Base-by-base conservation (phyloP, 2,888 invertebrate species). In the Agonopterix heracliana region DNA sequence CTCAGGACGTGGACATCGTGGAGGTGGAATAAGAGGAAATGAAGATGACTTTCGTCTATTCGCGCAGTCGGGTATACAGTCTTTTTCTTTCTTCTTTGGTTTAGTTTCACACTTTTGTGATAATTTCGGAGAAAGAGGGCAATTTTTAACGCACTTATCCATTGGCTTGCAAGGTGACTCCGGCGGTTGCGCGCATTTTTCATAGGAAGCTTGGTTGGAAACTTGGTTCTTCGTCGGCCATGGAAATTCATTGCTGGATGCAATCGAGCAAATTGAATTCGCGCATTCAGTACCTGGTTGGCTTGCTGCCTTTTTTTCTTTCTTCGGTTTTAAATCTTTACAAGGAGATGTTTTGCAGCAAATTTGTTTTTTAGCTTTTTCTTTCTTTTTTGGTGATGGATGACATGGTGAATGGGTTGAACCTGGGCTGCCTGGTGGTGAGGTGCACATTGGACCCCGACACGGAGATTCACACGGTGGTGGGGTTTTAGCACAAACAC, bases 121-220 rank as follows among this genome's bases (percentile, higher is more conserved):
- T 9, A 1, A 12, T 12, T 12, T 41, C 9, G 41, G 4, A 11
- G 41, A 11, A 7, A 41, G 11, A 12, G 41, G 41, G 12, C 41
- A 41, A 11, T 41, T n/a, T 12, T 41, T 13, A 9, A 41, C 7
- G 41, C 41, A 41, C 11, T 41, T 9, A n/a, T 41, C 41, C 13
- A 5, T 41, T 9, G 41, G 41, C 9, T n/a, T 13, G 13, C 41
- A 41, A 12, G 41, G 41, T 11, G 46, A 48, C 12, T 48, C 52
- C 52, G 53, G 17, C 43, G 12, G 48, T 48, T 11, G 11, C 44
- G 34, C 46, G 44, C 8, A 40, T 36, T 1, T 26, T 12, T 11
- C 42, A 46, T 26, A 26, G 26, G 26, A 26, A 26, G 26, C 26
- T 26, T 26, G 26, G 26, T 26, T 26, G 2, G 26, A 26, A 26